Percentiles rank a stretch among this genome's conserved stretches.
phyloP scores from a whole-genome alignment of 2,888 invertebrate species.

The Ommatoiulus sabulosus region DNA sequence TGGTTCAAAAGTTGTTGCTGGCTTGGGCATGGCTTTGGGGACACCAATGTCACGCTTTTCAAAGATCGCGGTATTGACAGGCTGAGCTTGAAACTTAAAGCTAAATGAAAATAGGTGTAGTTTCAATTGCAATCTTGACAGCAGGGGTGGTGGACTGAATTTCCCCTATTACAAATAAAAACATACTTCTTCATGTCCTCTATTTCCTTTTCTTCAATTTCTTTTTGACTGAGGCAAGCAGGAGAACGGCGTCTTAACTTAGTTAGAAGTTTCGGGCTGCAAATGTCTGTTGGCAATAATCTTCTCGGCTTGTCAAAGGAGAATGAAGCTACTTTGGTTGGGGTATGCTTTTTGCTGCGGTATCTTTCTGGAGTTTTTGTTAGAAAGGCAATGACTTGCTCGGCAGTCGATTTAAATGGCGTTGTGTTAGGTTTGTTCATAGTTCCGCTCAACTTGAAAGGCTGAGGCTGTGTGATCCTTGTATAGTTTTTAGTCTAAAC shows the following conservation, averaged over 20 bases:
- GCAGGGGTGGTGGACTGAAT: too few relatives aligned
- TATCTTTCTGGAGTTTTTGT: slow-evolving; percentile 75
- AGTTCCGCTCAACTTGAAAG: slow-evolving; percentile 48
- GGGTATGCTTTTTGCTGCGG: slow-evolving; percentile 62
- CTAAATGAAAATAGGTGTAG: background rate
- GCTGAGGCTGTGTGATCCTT: slow-evolving; percentile 39
- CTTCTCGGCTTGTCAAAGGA: slow-evolving; percentile 14
- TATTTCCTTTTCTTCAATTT: slow-evolving; percentile 74
- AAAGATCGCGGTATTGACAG: slow-evolving; percentile 74
- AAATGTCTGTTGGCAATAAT: background rate
- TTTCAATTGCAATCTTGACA: background rate
- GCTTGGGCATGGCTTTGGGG: slow-evolving; percentile 71
- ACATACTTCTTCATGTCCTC: slow-evolving; percentile 75
- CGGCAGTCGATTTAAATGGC: slow-evolving; percentile 74
- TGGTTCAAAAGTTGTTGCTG: slow-evolving; percentile 74
- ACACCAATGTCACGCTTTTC: slow-evolving; percentile 69
- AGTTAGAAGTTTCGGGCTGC: slow-evolving; percentile 65
- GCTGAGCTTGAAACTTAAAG: slow-evolving; percentile 76
- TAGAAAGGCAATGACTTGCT: slow-evolving; percentile 73
- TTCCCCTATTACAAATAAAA: background rate
- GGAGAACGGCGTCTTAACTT: slow-evolving; percentile 72
- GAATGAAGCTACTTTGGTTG: background rate
- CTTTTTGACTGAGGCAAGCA: slow-evolving; percentile 72
- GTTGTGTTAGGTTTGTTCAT: slow-evolving; percentile 49
- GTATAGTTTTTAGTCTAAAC: background rate